phyloP scores from a whole-genome alignment of 30 jellyfish, hydroid and myxozoan species.

The Hydractinia echinata region DNA sequence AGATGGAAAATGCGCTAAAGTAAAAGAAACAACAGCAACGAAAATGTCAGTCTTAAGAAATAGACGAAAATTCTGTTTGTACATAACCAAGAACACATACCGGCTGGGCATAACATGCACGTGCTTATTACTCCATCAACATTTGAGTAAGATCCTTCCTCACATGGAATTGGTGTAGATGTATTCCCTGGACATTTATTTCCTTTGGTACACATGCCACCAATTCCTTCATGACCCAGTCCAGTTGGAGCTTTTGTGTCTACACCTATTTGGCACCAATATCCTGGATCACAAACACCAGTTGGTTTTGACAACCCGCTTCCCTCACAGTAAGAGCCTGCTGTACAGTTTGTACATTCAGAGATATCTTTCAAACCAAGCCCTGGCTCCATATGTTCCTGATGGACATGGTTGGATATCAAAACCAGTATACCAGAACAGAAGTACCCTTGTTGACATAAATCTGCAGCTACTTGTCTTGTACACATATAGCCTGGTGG shows the following conservation, averaged over 20 bases:
- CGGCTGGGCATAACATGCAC: slow-evolving; percentile 51
- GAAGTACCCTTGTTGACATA: slow-evolving; percentile 80
- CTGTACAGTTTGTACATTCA: slow-evolving; percentile 88
- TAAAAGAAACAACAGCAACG: no score
- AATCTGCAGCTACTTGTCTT: slow-evolving; percentile 68
- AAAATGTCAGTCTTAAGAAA: no score
- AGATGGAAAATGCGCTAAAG: no score
- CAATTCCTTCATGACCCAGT: slow-evolving; percentile 77
- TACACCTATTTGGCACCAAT: slow-evolving; percentile 80
- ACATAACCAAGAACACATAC: not conserved
- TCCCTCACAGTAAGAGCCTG: slow-evolving; percentile 74
- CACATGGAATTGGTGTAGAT: slow-evolving; percentile 67
- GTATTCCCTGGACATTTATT: slow-evolving; percentile 85
- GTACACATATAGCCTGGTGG: slow-evolving; percentile 92
- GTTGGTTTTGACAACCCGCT: slow-evolving; percentile 66
- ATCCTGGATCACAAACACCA: slow-evolving; percentile 83
- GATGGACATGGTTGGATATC: slow-evolving; percentile 71
- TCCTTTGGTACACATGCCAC: slow-evolving; percentile 74
- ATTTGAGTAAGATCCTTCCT: slow-evolving; percentile 70
- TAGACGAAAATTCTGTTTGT: no score
- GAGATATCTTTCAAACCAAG: slow-evolving; percentile 40
- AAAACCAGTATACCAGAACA: slow-evolving; percentile 85
- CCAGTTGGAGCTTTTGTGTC: slow-evolving; percentile 66
- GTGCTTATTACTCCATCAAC: slow-evolving; percentile 36
- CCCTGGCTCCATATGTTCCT: slow-evolving; percentile 88